These are phyloP conservation scores for Drosophila formosana DNA, from an alignment of 2,888 invertebrate species.

Conservation along the genomic window DNA sequence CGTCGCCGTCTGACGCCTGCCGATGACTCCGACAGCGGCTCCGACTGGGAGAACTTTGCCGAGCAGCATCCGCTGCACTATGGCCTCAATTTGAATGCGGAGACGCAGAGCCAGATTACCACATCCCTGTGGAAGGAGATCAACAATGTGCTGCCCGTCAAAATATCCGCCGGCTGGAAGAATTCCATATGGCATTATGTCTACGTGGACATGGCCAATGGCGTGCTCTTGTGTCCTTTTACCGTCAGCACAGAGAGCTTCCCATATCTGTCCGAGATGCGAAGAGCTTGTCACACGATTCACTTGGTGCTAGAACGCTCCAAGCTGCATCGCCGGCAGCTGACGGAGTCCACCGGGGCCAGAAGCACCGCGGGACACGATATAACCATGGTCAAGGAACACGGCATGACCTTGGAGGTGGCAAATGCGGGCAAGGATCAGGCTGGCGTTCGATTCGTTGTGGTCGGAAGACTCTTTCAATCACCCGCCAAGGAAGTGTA, in stretches of 20 bases:
- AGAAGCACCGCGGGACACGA: constrained; percentile 82
- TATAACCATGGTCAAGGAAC: constrained; percentile 92
- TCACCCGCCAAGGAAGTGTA: constrained; percentile 93
- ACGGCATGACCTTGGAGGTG: constrained; percentile 90
- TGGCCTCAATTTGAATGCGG: constrained; percentile 68
- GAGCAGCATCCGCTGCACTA: constrained; percentile 78
- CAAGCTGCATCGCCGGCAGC: constrained; percentile 48
- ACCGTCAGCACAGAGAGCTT: constrained; percentile 83
- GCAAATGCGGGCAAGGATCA: constrained; percentile 78
- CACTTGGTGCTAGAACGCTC: constrained; percentile 88
- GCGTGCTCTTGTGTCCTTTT: constrained; percentile 73
- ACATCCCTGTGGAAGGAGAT: constrained; percentile 91
- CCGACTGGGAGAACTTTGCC: constrained; percentile 89
- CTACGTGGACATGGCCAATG: constrained; percentile 78
- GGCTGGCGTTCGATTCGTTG: constrained; percentile 57
- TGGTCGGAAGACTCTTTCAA: constrained; percentile 90
- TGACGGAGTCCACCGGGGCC: constrained; percentile 35
- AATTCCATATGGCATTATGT: constrained; percentile 80
- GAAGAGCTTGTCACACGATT: constrained; percentile 89
- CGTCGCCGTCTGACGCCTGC: constrained; percentile 70
- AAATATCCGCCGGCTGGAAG: constrained; percentile 82
- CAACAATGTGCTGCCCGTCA: constrained; percentile 82
- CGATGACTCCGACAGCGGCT: constrained; percentile 87
- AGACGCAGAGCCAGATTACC: constrained; percentile 87
- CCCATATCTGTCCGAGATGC: constrained; percentile 90